A percentile compares a stretch with the other conserved stretches of the same genome.
These are phyloP conservation scores for Punctoribates punctum DNA, from an alignment of 2,888 invertebrate species.

Conservation along the genomic window DNA sequence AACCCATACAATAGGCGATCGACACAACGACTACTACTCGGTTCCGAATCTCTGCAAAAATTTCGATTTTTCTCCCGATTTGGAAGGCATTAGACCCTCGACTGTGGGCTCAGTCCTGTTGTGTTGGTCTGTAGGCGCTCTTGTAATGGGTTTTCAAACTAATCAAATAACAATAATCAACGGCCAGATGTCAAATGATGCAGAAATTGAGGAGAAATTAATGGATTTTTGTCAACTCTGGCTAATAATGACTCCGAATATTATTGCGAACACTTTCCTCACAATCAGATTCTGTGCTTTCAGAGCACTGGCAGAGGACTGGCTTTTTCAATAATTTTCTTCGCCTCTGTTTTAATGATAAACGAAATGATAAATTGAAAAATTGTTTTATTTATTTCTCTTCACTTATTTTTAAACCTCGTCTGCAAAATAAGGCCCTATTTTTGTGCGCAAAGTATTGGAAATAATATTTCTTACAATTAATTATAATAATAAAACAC, in stretches of 20 bases:
- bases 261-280: slow-evolving; percentile 2
- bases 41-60: background rate
- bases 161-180: slow-evolving; percentile 37
- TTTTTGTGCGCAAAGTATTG: background rate
- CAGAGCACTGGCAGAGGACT: background rate
- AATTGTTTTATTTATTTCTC: slow-evolving; percentile 8
- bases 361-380: slow-evolving; percentile 16
- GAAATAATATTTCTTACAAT: too few species aligned
- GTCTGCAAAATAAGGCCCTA: background rate
- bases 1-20: background rate
- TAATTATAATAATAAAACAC: too few species aligned
- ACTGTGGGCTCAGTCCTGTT: background rate
- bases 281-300: background rate
- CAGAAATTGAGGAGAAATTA: slow-evolving; percentile 29
- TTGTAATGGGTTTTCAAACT: slow-evolving; percentile 34
- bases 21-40: background rate
- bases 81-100: slow-evolving; percentile 15
- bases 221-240: slow-evolving; percentile 17
- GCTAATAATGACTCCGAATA: background rate
- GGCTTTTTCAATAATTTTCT: background rate
- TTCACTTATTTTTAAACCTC: background rate
- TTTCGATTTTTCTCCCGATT: slow-evolving; percentile 5
- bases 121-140: background rate
- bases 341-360: slow-evolving; percentile 18
- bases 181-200: slow-evolving; percentile 20